These are phyloP conservation scores for Bombus consobrinus DNA, from an alignment of 1,140 invertebrate genomes.

Conservation along the genomic window DNA sequence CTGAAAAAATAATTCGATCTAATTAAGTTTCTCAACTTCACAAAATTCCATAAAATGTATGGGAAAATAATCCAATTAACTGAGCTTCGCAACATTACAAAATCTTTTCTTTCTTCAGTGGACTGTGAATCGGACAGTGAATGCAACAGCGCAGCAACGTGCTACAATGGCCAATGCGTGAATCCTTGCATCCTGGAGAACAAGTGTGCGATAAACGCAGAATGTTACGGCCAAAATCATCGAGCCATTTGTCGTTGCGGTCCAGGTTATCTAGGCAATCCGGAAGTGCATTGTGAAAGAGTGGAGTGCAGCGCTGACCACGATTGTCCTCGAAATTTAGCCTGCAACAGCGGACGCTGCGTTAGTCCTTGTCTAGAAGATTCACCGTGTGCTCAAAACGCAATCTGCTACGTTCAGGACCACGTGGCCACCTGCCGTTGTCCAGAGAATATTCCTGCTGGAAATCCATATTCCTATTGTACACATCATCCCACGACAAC, in stretches of 20 bases:
- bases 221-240: conserved; percentile 91
- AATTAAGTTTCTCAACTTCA: not conserved
- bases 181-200: conserved; percentile 90
- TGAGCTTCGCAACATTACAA: not conserved
- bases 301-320: conserved; percentile 90
- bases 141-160: conserved; percentile 89
- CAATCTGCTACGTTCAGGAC: conserved; percentile 90
- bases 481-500: conserved; percentile 81
- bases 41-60: not conserved
- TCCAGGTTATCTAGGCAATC: conserved; percentile 88
- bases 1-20: not conserved
- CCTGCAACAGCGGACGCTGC: conserved; percentile 89
- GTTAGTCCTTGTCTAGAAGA: conserved; percentile 88
- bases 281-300: conserved; percentile 90
- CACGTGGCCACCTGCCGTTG: conserved; percentile 90
- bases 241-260: conserved; percentile 90
- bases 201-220: conserved; percentile 91
- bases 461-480: conserved; percentile 91
- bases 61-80: not conserved
- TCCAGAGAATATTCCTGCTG: conserved; percentile 88
- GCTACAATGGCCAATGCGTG: conserved; percentile 91
- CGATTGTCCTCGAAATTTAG: conserved; percentile 88
- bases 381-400: conserved; percentile 90
- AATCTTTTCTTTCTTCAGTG: conserved; percentile 79
- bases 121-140: conserved; percentile 92